Conservation (phyloP, 1,140 invertebrate genomes). For the Lethocerus indicus region DNA sequence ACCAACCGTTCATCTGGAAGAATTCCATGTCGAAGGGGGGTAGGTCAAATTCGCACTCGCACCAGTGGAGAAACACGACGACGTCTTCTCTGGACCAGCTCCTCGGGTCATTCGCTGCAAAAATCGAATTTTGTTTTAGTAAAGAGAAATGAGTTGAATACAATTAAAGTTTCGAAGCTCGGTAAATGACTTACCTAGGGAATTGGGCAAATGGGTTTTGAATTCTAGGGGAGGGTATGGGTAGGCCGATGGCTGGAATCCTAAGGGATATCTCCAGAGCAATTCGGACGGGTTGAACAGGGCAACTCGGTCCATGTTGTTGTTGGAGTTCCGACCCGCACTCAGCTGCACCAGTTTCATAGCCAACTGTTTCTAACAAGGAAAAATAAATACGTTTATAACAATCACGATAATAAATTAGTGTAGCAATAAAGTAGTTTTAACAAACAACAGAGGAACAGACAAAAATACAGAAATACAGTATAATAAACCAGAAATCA, state of each 20-base stretch:
- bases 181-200: constrained; percentile 32
- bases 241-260: constrained; percentile 33
- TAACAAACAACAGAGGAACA: no score
- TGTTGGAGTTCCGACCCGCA: constrained; percentile 18
- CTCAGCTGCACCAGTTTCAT: constrained; percentile 16
- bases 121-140: background rate
- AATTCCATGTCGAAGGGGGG: constrained; percentile 82
- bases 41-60: constrained; percentile 81
- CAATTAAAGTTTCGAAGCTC: background rate
- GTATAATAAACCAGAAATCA: no score
- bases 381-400: background rate
- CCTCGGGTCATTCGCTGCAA: constrained; percentile 65
- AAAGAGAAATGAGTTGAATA: background rate
- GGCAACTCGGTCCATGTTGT: constrained; percentile 38
- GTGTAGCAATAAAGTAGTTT: no score
- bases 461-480: no score
- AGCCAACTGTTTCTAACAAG: constrained; percentile 6
- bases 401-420: background rate
- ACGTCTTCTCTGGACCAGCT: constrained; percentile 85
- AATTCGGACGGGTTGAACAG: constrained; percentile 57
- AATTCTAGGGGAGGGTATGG: constrained; percentile 60
- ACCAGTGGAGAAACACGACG: constrained; percentile 72
- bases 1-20: constrained; percentile 97
- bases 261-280: constrained; percentile 61
- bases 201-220: constrained; percentile 64